Conservation (phyloP, 2,113 vertebrate species). For the Synchiropus splendidus region DNA sequence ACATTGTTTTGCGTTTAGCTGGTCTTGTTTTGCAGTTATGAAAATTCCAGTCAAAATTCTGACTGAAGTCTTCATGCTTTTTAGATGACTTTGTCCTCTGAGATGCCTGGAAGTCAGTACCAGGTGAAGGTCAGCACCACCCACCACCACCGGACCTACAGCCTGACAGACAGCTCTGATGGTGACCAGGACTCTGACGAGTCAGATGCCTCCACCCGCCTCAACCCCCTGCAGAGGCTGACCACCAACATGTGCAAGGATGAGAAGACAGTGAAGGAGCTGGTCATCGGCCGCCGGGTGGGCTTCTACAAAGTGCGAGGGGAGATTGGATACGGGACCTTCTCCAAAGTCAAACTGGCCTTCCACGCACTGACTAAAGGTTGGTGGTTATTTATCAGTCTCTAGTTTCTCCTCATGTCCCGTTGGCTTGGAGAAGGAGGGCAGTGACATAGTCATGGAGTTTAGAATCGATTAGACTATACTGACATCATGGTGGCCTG, state of each 20-base stretch:
- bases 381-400: constrained; percentile 34
- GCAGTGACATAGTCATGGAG: too few species aligned
- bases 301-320: constrained; percentile 89
- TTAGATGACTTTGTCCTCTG: constrained; percentile 9
- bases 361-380: constrained; percentile 89
- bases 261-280: constrained; percentile 80
- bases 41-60: too few species aligned
- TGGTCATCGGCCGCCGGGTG: constrained; percentile 82
- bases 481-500: too few species aligned
- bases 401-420: too few species aligned
- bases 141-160: constrained; percentile 44
- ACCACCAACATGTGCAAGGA: constrained; percentile 79
- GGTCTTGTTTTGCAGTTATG: too few species aligned
- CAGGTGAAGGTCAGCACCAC: constrained; percentile 11
- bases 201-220: constrained; percentile 29
- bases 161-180: constrained; percentile 68
- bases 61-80: too few species aligned
- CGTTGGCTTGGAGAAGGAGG: too few species aligned
- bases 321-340: constrained; percentile 89
- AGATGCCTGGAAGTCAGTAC: constrained; percentile 42
- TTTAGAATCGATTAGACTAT: too few species aligned
- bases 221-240: constrained; percentile 82
- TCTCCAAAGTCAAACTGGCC: constrained; percentile 90
- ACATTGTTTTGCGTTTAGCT: too few species aligned
- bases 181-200: constrained; percentile 43